Base-by-base conservation (phyloP, 2,113 vertebrate genomes). In the Xenopus borealis region DNA sequence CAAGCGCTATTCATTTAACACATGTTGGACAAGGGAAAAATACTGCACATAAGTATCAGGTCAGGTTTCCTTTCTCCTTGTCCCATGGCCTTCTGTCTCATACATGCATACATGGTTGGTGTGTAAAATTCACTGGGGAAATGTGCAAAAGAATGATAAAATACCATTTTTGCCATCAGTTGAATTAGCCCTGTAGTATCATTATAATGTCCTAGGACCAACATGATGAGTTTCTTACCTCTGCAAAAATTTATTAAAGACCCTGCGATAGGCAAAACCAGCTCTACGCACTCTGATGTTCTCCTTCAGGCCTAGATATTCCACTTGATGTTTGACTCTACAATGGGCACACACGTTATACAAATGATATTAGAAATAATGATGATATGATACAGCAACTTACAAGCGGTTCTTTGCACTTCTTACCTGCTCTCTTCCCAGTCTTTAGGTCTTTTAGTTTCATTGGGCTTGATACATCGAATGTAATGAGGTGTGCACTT, bases 381-480 rank as follows among this genome's bases (percentile, higher is more conserved):
- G 11, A 62, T 10, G 23, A 62, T 3, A 62, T 2, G 33, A 40
- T 9, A 40, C 8, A 40, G 33, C 33, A 40, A 40, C 33, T 40
- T 14, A 40, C 62, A 64, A 17, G 10, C n/a, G 19, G 62, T 40
- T 33, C 23, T 33, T 10, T 64, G 10, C 17, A 20, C 17, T 14
- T 55, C 83, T 79, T 78, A 98, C 97, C 97, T 94, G 92, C 92
- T 96, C 80, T 98, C 96, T 82, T 99, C 97, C 97, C 97, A 99
- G 89, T 99, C 97, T 20, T 89, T 92, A 0, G 97, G 90, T 50
- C 85, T 90, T 85, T 99, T 99, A 68, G 97, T 99, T 90, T 99
- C 97, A 0, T 99, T 99, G 82, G 97, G 97, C 71, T 99, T 99
- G 82, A 99, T 97, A 82, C 97, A 99, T 79, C 97, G 95, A 86